These are phyloP conservation scores for Tachina grossa DNA, from an alignment of 2,888 invertebrate genomes.

Conservation along the genomic window DNA sequence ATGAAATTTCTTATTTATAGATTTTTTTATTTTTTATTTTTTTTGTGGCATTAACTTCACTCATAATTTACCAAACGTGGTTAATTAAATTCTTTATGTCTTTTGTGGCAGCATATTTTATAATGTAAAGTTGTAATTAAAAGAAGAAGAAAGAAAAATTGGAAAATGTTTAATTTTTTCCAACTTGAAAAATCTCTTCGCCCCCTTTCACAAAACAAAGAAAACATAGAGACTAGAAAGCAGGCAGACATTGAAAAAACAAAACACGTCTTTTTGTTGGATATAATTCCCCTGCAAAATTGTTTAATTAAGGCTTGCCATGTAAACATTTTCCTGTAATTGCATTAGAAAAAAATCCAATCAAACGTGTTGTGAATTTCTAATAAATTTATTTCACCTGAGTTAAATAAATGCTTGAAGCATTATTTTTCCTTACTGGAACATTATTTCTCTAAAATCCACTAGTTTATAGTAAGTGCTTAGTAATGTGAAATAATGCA, in stretches of 20 bases:
- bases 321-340: too few relatives aligned
- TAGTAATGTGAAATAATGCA: too few relatives aligned
- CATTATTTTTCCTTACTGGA: too few relatives aligned
- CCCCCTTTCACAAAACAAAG: not conserved
- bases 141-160: slow-evolving; percentile 9
- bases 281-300: not conserved
- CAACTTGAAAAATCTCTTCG: not conserved
- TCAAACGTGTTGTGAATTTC: too few relatives aligned
- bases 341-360: too few relatives aligned
- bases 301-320: slow-evolving; percentile 39
- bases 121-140: slow-evolving; percentile 69
- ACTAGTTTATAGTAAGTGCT: too few relatives aligned
- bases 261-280: not conserved
- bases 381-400: too few relatives aligned
- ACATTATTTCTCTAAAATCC: too few relatives aligned
- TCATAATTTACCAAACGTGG: slow-evolving; percentile 70
- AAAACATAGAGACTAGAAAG: not conserved
- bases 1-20: slow-evolving; percentile 31
- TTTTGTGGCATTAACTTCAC: slow-evolving; percentile 62
- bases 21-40: not conserved
- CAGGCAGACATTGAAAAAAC: not conserved
- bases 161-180: slow-evolving; percentile 26
- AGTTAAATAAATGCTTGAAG: too few relatives aligned
- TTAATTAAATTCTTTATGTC: slow-evolving; percentile 70
- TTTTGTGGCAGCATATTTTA: slow-evolving; percentile 66